A percentile compares a stretch with the other conserved stretches of the same genome.
phyloP scores from a whole-genome alignment of 2,888 invertebrate species.

The Tiphia femorata region DNA sequence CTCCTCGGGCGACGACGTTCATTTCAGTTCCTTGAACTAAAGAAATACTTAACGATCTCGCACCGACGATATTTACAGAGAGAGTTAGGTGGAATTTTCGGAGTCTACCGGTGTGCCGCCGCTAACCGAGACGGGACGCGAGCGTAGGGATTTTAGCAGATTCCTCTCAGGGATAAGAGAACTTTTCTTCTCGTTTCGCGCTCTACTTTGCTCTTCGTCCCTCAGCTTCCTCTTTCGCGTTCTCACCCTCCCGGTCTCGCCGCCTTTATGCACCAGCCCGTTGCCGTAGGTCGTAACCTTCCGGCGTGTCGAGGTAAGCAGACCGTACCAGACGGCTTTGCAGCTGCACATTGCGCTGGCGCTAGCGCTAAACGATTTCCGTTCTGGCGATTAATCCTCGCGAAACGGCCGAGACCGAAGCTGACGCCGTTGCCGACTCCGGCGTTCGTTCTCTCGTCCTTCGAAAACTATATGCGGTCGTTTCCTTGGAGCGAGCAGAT shows the following conservation, averaged over 20 bases:
- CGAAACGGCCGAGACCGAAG: slow-evolving; percentile 27
- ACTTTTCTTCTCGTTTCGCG: too few relatives aligned
- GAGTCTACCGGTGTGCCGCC: too few relatives aligned
- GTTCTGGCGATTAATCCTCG: slow-evolving; percentile 42
- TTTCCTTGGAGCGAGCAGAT: too few relatives aligned
- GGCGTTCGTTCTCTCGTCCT: slow-evolving; percentile 20
- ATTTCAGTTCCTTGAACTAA: too few relatives aligned
- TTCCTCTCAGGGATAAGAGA: not conserved
- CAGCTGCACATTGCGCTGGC: slow-evolving; percentile 31
- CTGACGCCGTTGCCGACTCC: not conserved
- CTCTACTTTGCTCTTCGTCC: not conserved
- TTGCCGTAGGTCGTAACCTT: slow-evolving; percentile 48
- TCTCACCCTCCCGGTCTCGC: not conserved
- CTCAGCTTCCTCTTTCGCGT: not conserved
- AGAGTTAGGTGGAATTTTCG: too few relatives aligned
- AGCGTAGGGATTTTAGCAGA: too few relatives aligned
- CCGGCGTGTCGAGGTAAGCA: slow-evolving; percentile 47
- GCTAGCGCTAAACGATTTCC: slow-evolving; percentile 44
- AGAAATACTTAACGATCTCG: too few relatives aligned
- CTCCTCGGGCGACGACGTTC: too few relatives aligned
- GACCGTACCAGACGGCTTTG: slow-evolving; percentile 42
- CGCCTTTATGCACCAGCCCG: slow-evolving; percentile 29
- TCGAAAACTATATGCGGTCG: slow-evolving; percentile 5
- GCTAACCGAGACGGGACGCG: too few relatives aligned
- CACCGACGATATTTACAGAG: too few relatives aligned